These are phyloP conservation scores for Amiota communis DNA, from an alignment of 2,888 invertebrate genomes.

Conservation along the genomic window DNA sequence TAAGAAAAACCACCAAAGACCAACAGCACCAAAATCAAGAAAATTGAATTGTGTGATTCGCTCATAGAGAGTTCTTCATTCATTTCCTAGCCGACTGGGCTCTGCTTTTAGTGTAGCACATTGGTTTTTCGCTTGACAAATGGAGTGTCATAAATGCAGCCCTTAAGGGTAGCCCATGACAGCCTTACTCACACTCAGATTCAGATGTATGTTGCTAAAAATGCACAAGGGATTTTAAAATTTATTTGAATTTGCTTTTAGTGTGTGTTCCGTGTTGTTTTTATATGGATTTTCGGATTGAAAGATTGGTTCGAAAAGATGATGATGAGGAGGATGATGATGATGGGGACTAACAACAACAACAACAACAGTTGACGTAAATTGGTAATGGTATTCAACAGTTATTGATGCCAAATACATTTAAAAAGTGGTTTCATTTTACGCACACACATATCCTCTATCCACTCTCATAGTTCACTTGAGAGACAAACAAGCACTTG, in stretches of 20 bases:
- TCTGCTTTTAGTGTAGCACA: conserved; percentile 38
- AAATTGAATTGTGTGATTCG: conserved; percentile 58
- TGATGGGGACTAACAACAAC: neutral
- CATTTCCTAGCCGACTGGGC: conserved; percentile 42
- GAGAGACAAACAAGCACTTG: conserved; percentile 4
- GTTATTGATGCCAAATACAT: conserved; percentile 64
- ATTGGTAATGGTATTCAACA: conserved; percentile 53
- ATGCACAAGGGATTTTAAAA: conserved; percentile 64
- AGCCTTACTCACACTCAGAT: conserved; percentile 16
- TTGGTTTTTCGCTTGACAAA: conserved; percentile 62
- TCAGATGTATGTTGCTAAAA: conserved; percentile 49
- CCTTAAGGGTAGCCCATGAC: conserved; percentile 54
- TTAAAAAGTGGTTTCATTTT: conserved; percentile 62
- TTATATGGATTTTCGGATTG: conserved; percentile 33
- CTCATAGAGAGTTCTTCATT: conserved; percentile 32
- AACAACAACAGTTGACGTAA: neutral
- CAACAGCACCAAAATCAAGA: conserved; percentile 52
- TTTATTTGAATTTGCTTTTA: conserved; percentile 69
- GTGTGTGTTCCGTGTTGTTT: conserved; percentile 46
- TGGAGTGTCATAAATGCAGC: conserved; percentile 68
- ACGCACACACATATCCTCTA: conserved; percentile 39
- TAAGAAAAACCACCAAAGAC: conserved; percentile 21
- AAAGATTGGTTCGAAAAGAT: neutral
- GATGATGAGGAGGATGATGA: neutral
- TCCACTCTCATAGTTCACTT: neutral